Base-by-base conservation (phyloP, 1,140 invertebrate species). In the Drosophila parvula region DNA sequence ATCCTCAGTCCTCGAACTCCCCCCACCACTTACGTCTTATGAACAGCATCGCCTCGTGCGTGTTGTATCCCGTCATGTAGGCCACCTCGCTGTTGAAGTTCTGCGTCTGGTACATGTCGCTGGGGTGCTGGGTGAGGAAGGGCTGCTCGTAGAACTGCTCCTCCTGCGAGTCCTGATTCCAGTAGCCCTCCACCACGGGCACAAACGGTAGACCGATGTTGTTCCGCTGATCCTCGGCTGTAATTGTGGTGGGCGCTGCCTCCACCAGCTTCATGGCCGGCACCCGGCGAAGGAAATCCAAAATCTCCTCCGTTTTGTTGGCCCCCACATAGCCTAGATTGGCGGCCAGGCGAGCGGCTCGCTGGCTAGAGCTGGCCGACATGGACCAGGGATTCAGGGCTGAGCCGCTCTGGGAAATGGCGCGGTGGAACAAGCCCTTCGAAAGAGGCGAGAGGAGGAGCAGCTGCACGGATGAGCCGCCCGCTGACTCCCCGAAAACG, bases 351-450 rank as follows among this genome's bases (percentile, higher is more conserved):
- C 78, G 81, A 6, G 78, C 75, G 7, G 85, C 85, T 40, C 85
- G 44, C 32, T 82, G 61, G 2, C 67, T 55, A 1, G 74, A 79
- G 16, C 79, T 90, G 14, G 68, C 68, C 0, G 79, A 60, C 85
- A 90, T 90, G 44, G 85, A 90, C 85, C 85, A 90, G 22, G 85
- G 85, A 64, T 62, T 93, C 88, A 86, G 92, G 0, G 94, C 94
- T 5, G 94, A 94, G 0, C 96, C 96, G 74, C 95, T 95, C 92
- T 95, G 93, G 4, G 94, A 91, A 28, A 96, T 95, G 1, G 93
- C 95, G 78, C 93, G 93, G 70, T 94, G 95, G 70, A 96, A 95
- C 5, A 95, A 80, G 58, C 93, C 92, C 77, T 93, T 93, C 0
- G 93, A 90, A 34, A 93, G 51, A 0, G 94, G 93, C 28, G 94